A percentile compares a stretch with the other conserved stretches of the same genome.
Conservation (phyloP, 2,113 vertebrate genomes). For the Crotalus viridis region DNA sequence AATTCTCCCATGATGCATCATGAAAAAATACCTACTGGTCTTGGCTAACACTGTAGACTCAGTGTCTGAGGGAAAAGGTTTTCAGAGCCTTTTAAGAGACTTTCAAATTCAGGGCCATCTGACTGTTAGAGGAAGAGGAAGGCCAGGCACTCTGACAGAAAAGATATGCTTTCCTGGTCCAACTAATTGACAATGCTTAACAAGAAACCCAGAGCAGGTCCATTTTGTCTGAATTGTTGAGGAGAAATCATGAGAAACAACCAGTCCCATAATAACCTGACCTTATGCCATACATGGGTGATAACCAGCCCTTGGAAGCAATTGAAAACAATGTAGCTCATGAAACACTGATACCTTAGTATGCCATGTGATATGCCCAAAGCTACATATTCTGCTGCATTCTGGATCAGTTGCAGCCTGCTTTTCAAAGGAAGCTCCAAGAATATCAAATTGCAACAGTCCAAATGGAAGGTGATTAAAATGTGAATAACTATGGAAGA, state of each 20-base stretch:
- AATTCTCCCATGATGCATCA: not conserved
- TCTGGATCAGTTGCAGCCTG: not conserved
- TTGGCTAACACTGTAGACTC: not conserved
- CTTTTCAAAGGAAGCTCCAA: not conserved
- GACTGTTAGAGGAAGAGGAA: not conserved
- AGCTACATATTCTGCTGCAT: not conserved
- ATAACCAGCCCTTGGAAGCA: not conserved
- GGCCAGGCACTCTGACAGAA: not conserved
- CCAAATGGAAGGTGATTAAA: not conserved
- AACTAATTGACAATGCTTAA: not conserved
- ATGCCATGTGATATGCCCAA: not conserved
- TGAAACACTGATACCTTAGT: not conserved
- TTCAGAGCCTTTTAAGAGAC: not conserved
- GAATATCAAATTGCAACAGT: not conserved
- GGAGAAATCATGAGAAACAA: not conserved
- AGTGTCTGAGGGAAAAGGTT: not conserved
- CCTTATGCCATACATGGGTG: not conserved
- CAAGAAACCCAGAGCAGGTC: not conserved
- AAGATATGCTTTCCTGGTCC: not conserved
- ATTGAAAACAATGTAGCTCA: not conserved
- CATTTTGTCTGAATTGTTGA: not conserved
- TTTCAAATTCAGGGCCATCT: not conserved
- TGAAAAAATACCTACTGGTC: not conserved
- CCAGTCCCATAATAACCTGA: not conserved
- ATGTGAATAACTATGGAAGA: not conserved